These are phyloP conservation scores for Gymnothorax reevesii DNA, from an alignment of 2,797 vertebrate genomes.

Conservation along the genomic window DNA sequence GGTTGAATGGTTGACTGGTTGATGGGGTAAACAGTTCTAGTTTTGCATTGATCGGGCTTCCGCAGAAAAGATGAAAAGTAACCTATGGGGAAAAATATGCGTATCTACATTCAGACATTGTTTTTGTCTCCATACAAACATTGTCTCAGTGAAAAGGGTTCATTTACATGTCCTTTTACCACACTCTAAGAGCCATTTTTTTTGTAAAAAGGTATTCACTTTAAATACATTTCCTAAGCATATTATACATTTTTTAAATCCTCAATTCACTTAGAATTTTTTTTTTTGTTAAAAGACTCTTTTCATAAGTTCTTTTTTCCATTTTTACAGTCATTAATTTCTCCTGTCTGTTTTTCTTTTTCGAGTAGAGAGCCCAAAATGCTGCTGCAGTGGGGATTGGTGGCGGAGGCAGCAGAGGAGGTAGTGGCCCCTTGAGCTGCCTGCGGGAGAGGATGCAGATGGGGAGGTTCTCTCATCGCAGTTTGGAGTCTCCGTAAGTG, in stretches of 20 bases:
- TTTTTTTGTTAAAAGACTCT: background rate
- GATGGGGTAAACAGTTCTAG: slow-evolving; percentile 1
- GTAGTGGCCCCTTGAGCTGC: background rate
- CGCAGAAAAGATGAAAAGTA: background rate
- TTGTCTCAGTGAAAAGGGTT: background rate
- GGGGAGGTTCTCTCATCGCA: slow-evolving; percentile 67
- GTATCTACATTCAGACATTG: slow-evolving; percentile 6
- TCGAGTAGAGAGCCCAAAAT: background rate
- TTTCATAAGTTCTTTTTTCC: background rate
- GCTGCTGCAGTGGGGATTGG: background rate
- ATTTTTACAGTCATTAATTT: slow-evolving; percentile 4
- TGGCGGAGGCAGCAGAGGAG: background rate
- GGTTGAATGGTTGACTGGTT: slow-evolving; percentile 1
- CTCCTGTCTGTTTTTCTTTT: background rate
- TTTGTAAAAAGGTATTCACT: background rate
- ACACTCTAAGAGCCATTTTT: background rate
- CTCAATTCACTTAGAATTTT: background rate
- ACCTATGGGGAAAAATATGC: slow-evolving; percentile 5
- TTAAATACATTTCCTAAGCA: background rate
- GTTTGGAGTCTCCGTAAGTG: slow-evolving; percentile 78
- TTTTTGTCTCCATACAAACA: background rate
- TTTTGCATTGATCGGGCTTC: slow-evolving; percentile 5
- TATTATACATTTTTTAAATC: background rate
- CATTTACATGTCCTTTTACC: slow-evolving; percentile 12
- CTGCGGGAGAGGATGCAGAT: background rate